phyloP scores from a whole-genome alignment of 1,140 invertebrate species.

The Bombus ignitus region DNA sequence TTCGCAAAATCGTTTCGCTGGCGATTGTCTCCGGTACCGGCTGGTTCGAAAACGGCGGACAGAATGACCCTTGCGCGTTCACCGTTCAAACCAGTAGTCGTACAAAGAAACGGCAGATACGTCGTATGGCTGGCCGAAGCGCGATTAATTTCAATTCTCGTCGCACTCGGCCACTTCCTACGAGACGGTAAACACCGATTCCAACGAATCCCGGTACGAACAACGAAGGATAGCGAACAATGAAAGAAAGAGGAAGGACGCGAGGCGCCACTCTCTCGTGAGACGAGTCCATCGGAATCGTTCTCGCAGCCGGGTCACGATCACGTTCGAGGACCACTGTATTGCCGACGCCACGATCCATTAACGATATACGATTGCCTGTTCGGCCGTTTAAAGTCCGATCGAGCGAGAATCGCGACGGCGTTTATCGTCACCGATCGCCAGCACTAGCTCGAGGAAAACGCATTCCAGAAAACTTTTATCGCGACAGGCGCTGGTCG shows the following conservation, averaged over 20 bases:
- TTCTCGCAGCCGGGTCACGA: slow-evolving; percentile 57
- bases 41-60: neutral
- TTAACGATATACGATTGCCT: slow-evolving; percentile 49
- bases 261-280: slow-evolving; percentile 49
- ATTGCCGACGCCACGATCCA: slow-evolving; percentile 35
- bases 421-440: neutral
- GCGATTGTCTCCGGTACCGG: neutral
- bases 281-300: slow-evolving; percentile 54
- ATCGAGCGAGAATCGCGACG: neutral
- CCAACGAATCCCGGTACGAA: slow-evolving; percentile 53
- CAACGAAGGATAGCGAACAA: neutral
- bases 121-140: neutral
- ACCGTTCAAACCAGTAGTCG: slow-evolving; percentile 27
- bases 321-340: slow-evolving; percentile 12
- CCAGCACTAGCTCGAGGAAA: neutral
- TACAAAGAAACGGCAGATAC: neutral
- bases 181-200: slow-evolving; percentile 40
- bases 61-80: neutral
- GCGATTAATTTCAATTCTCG: slow-evolving; percentile 69
- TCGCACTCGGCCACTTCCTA: slow-evolving; percentile 61
- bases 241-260: slow-evolving; percentile 11
- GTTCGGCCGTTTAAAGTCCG: slow-evolving; percentile 10
- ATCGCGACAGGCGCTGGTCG: too few species aligned
- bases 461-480: slow-evolving; percentile 10
- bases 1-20: neutral